Evolutionary conservation across 1,140 invertebrate species (phyloP).

Genomic region (Pomacea maculata): DNA sequence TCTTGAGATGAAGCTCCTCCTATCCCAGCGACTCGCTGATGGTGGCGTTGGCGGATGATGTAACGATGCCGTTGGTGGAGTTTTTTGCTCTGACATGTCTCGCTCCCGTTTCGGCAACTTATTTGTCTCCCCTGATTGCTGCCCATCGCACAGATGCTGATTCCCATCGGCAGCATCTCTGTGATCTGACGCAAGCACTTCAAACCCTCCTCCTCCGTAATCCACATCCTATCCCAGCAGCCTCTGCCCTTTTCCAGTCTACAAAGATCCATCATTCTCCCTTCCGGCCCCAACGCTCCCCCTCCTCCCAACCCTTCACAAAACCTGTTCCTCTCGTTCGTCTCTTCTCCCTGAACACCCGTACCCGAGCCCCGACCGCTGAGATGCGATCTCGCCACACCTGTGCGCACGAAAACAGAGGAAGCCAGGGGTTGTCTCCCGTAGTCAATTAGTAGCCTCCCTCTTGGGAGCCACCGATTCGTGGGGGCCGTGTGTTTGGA

Average conservation of each 20-base stretch:
- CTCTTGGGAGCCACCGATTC: not conserved
- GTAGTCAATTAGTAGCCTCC: conserved; percentile 22
- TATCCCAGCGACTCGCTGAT: too few species aligned
- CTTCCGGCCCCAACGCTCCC: not conserved
- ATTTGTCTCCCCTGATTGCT: conserved; percentile 14
- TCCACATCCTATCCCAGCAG: not conserved
- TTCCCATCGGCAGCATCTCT: conserved; percentile 8
- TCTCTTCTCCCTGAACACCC: not conserved
- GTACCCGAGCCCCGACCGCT: not conserved
- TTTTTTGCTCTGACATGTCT: not conserved
- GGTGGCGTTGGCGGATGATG: too few species aligned
- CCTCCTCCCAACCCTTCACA: not conserved
- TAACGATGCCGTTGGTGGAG: too few species aligned
- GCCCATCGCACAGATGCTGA: conserved; percentile 17
- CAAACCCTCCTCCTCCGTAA: not conserved
- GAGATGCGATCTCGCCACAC: conserved; percentile 18
- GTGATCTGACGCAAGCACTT: not conserved
- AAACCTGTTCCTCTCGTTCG: too few species aligned
- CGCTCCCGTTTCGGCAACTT: not conserved
- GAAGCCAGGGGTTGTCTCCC: conserved; percentile 16
- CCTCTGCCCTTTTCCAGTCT: too few species aligned
- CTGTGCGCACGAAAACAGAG: conserved; percentile 18
- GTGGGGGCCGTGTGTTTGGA: conserved; percentile 9
- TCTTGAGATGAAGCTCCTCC: too few species aligned
- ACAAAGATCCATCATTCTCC: not conserved